Evolutionary conservation across 2,113 vertebrate species (phyloP), one percentile per base, ranked within the genome.

Genomic region (Odontesthes bonariensis): DNA sequence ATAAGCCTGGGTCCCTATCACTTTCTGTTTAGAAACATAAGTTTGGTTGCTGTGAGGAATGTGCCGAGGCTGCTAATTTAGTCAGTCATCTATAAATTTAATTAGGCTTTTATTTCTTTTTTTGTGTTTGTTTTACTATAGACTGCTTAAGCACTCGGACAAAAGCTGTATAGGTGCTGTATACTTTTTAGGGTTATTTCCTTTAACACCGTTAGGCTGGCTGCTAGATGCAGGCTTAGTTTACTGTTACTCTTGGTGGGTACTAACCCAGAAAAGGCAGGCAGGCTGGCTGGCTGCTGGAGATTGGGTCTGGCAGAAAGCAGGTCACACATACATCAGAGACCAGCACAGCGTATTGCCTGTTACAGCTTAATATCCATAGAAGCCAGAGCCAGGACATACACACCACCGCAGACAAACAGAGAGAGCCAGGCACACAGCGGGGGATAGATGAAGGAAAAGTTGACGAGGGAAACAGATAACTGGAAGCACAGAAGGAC

Each of bases 251-350:
- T 74, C 81, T 62, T 92, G 86, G 84, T 85, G 75, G 81, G 84
- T 62, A 85, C 66, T 88, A 91, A 89, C 88, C 89, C 89, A 93
- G 88, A 91, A 90, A 89, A 64, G 65, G 76, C 73, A 56, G 51
- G 65, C 56, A 62, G 75, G 75, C 56, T 6, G 71, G 64, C 85
- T 61, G 80, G 79, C 84, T 84, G 69, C 64, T 79, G 70, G 88
- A 88, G 87, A 88, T 82, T 87, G 87, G 79, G 86, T 84, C 86
- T 86, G 69, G 82, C 59, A 64, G 87, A 92, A 93, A 93, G 82
- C 89, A 91, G 91, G 90, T 93, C 92, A 93, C 86, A 87, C 82
- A 86, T 86, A 90, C 91, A 91, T 90, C 87, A 92, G 88, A 92
- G 87, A 93, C 78, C 78, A 77, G 62, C 47, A 54, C 82, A 74